phyloP scores from a whole-genome alignment of 2,113 vertebrate species.

The Epinephelus fuscoguttatus region DNA sequence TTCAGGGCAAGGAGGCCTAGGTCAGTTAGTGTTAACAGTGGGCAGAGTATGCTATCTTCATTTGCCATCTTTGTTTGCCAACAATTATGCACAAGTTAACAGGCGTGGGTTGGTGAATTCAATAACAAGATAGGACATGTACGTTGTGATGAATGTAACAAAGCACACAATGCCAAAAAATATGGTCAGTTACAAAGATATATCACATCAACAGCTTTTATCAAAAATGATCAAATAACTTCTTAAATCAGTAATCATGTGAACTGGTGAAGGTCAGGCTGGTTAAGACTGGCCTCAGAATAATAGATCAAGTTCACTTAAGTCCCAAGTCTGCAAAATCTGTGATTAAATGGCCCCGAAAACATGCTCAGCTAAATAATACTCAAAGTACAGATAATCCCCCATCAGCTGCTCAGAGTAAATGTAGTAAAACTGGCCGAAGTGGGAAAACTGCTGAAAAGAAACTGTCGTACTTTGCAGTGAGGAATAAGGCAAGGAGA shows the following conservation, averaged over 20 bases:
- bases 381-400: neutral
- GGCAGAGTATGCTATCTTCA: too few relatives aligned
- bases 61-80: neutral
- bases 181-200: neutral
- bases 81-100: neutral
- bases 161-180: neutral
- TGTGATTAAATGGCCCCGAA: neutral
- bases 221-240: neutral
- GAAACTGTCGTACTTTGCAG: neutral
- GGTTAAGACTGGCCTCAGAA: neutral
- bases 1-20: too few relatives aligned
- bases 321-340: constrained; percentile 1
- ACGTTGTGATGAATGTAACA: neutral
- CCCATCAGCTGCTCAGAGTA: neutral
- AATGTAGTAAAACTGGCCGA: constrained; percentile 5
- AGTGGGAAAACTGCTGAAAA: constrained; percentile 1
- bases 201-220: neutral
- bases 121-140: neutral
- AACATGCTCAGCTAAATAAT: constrained; percentile 4
- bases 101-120: neutral
- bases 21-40: neutral
- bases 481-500: neutral
- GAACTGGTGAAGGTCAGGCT: neutral
- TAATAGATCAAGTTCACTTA: neutral
- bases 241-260: neutral